These are phyloP conservation scores for Lissonota sp. DNA, from an alignment of 2,888 invertebrate species.

Conservation along the genomic window DNA sequence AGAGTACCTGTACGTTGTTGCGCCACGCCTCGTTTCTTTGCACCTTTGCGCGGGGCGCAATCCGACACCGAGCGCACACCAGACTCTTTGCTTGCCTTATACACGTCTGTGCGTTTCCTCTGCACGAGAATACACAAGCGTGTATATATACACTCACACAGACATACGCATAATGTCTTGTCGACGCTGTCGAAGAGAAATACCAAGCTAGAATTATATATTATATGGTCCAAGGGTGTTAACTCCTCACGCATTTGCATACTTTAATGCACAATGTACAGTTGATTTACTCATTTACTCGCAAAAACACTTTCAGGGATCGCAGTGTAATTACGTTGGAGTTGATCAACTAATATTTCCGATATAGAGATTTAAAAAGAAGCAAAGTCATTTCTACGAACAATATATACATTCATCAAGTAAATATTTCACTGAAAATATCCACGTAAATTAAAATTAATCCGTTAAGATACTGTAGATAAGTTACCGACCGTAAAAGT, in stretches of 20 bases:
- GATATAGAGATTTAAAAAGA: too few species aligned
- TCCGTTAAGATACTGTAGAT: too few species aligned
- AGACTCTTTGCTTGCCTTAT: slow-evolving; percentile 9
- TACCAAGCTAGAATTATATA: slow-evolving; percentile 26
- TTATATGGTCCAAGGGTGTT: slow-evolving; percentile 5
- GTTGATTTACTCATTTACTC: too few species aligned
- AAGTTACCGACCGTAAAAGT: too few species aligned
- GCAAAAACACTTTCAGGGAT: too few species aligned
- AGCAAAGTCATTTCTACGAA: too few species aligned
- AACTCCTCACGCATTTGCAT: background rate
- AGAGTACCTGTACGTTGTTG: slow-evolving; percentile 61
- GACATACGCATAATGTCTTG: background rate
- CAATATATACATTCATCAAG: too few species aligned
- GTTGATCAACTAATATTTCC: too few species aligned
- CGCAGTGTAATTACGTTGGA: too few species aligned
- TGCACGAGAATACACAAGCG: slow-evolving; percentile 31
- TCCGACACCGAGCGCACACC: slow-evolving; percentile 65
- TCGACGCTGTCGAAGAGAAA: slow-evolving; percentile 19
- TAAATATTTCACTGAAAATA: too few species aligned
- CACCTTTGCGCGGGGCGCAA: slow-evolving; percentile 55
- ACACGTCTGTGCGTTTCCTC: slow-evolving; percentile 32
- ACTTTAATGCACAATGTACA: background rate
- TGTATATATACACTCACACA: background rate
- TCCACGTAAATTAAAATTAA: too few species aligned
- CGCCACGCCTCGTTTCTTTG: slow-evolving; percentile 64